Base-by-base conservation (phyloP, 1,140 invertebrate species). In the Whitmania pigra region DNA sequence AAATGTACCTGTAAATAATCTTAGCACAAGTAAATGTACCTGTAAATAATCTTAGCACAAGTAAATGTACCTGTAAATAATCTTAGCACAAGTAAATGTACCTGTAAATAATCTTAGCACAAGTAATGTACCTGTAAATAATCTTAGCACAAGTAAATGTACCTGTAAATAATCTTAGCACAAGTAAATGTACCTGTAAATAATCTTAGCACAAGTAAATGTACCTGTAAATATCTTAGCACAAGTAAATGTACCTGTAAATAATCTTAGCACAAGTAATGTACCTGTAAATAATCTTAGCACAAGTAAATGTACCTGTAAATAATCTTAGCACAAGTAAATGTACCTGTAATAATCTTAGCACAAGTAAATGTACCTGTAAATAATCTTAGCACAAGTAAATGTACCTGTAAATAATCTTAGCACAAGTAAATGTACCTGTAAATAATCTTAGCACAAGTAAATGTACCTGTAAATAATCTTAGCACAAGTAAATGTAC, bases 181-280 rank as follows among this genome's bases (percentile, higher is more conserved):
- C 91, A 88, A 77, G 87, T 86, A 75, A n/a, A n/a, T n/a, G n/a
- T 36, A 91, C 90, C 88, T 90, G 78, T 92, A 92, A 74, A 93
- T 88, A 75, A 89, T 89, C 83, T 91, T 92, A 22, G 89, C 88
- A 78, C 91, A 88, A 77, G 87, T 86, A 75, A n/a, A n/a, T n/a
- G n/a, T 36, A 91, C 90, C 88, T 90, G 78, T 92, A 92, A 74
- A 93, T 88, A 89, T 89, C 83, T 91, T 92, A 22, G 89, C 88
- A 78, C 91, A 88, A 77, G 87, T 86, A 75, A n/a, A n/a, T n/a
- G n/a, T 36, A 91, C 90, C 88, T 90, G 78, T 92, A 92, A 74
- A 93, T 88, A 75, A 89, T 89, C 83, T 91, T 92, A 22, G 89
- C 88, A 78, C 91, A 88, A 77, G 87, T 86, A 75, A n/a, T n/a